Evolutionary conservation across 2,113 vertebrate genomes (phyloP), one percentile per base, ranked within the genome.

Genomic region (Plotosus lineatus): DNA sequence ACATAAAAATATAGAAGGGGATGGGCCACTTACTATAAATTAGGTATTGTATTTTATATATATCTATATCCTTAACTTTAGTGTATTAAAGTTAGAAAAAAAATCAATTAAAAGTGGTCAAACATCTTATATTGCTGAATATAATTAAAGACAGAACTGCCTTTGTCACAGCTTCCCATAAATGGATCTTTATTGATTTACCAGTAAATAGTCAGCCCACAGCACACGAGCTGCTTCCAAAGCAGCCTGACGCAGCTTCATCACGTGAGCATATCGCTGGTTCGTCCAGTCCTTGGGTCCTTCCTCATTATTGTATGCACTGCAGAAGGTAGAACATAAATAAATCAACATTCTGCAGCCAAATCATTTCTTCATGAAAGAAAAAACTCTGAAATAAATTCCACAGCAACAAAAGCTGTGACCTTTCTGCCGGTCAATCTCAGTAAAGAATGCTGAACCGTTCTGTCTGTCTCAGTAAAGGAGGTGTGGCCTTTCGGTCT

Each of bases 141-240:
- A n/a, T n/a, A n/a, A n/a, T n/a, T n/a, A n/a, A n/a, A n/a, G n/a
- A n/a, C n/a, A n/a, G n/a, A n/a, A n/a, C n/a, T n/a, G n/a, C n/a
- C n/a, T n/a, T n/a, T n/a, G n/a, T n/a, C n/a, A n/a, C n/a, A n/a
- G n/a, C n/a, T n/a, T n/a, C n/a, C n/a, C n/a, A n/a, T n/a, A n/a
- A n/a, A n/a, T n/a, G n/a, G n/a, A n/a, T n/a, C n/a, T n/a, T n/a
- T n/a, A n/a, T n/a, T n/a, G n/a, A n/a, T n/a, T n/a, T 85, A 98
- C 96, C 94, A 97, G 86, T 66, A 97, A 92, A 86, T 95, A 97
- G 83, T 98, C 96, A 0, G 96, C 95, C 96, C 96, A 97, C 89
- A 95, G 94, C 75, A 95, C 94, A 21, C 95, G 92, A 2, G 95
- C 96, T 0, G 95, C 91, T 26, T 95, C 94, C 83, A 97, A 85